phyloP scores from a whole-genome alignment of 2,888 invertebrate species.

The Netelia virgata region DNA sequence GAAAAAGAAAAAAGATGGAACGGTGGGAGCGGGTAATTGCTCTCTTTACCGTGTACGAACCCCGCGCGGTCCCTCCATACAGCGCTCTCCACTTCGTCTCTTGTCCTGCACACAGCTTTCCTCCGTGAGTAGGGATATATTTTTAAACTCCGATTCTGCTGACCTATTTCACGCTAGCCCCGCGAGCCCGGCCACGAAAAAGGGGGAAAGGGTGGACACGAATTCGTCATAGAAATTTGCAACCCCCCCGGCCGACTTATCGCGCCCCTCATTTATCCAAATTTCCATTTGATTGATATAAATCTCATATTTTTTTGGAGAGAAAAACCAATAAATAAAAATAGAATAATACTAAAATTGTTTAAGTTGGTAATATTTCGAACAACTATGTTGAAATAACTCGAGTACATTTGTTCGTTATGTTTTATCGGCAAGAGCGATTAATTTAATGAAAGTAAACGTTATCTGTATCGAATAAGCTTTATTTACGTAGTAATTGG shows the following conservation, averaged over 20 bases:
- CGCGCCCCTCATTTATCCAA: too few species aligned
- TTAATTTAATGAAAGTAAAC: neutral
- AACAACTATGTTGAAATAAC: too few species aligned
- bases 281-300: too few species aligned
- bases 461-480: constrained; percentile 6
- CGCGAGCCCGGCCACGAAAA: constrained; percentile 17
- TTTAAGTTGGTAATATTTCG: too few species aligned
- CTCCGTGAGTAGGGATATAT: constrained; percentile 66
- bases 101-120: constrained; percentile 73
- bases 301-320: neutral
- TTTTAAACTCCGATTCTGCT: constrained; percentile 65
- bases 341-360: neutral
- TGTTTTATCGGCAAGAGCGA: too few species aligned
- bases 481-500: constrained; percentile 18
- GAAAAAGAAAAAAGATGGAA: constrained; percentile 36
- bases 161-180: constrained; percentile 62
- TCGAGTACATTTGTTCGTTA: too few species aligned
- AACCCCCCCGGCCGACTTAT: neutral
- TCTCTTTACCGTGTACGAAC: constrained; percentile 62
- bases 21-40: constrained; percentile 64
- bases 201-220: constrained; percentile 37
- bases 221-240: constrained; percentile 56
- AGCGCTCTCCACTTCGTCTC: constrained; percentile 63
- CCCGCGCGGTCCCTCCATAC: constrained; percentile 47
- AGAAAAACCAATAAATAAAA: neutral